A percentile compares a stretch with the other conserved stretches of the same genome.
Conservation (phyloP, 2,888 invertebrate species). For the Andricus quercusramuli region DNA sequence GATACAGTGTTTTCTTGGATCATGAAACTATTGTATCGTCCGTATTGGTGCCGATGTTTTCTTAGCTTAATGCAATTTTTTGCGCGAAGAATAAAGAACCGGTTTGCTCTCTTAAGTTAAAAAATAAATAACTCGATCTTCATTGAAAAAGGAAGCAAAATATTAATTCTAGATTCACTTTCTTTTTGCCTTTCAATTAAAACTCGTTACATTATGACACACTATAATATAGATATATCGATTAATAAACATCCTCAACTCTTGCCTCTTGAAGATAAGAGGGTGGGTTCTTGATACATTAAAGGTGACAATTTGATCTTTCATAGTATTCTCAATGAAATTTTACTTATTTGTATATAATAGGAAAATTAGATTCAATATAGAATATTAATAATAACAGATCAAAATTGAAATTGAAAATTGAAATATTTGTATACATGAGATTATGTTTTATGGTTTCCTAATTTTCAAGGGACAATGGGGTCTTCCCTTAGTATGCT, state of each 20-base stretch:
- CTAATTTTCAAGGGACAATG: slow-evolving; percentile 58
- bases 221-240: not conserved
- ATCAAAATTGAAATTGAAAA: not conserved
- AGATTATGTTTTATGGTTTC: not conserved
- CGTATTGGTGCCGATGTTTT: too few relatives aligned
- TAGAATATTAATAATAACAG: not conserved
- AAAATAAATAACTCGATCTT: not conserved
- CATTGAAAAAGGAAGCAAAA: not conserved
- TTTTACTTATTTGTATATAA: not conserved
- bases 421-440: not conserved
- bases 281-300: not conserved
- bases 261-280: slow-evolving; percentile 8
- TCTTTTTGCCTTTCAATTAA: not conserved
- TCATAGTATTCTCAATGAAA: not conserved
- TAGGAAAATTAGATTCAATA: not conserved
- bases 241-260: not conserved
- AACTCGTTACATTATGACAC: not conserved
- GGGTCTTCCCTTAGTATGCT: slow-evolving; percentile 65
- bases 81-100: not conserved
- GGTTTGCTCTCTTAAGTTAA: not conserved
- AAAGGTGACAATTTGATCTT: slow-evolving; percentile 2
- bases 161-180: not conserved
- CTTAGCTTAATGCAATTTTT: too few relatives aligned
- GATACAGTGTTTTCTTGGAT: too few relatives aligned
- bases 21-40: too few relatives aligned